Evolutionary conservation across 2,113 vertebrate species (phyloP).

Genomic region (Fulmarus glacialis): DNA sequence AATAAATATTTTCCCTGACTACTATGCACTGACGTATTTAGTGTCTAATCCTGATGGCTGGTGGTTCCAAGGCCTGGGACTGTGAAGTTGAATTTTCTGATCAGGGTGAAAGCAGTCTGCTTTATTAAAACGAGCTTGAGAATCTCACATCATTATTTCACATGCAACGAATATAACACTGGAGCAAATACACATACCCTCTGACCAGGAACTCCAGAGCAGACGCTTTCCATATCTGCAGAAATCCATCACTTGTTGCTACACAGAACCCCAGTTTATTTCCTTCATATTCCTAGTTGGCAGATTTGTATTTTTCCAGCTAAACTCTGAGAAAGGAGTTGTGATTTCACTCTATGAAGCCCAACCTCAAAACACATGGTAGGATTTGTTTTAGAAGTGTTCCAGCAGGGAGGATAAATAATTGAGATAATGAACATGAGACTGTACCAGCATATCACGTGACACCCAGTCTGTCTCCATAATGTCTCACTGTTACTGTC

Average conservation of each 20-base stretch:
- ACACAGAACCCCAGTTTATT: slow-evolving; percentile 30
- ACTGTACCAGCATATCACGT: neutral
- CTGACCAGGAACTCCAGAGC: slow-evolving; percentile 28
- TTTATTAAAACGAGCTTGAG: neutral
- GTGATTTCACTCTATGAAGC: slow-evolving; percentile 28
- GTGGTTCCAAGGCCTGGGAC: neutral
- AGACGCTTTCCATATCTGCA: slow-evolving; percentile 38
- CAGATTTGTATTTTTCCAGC: slow-evolving; percentile 50
- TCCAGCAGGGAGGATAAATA: slow-evolving; percentile 57
- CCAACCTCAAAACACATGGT: slow-evolving; percentile 65
- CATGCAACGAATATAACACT: neutral
- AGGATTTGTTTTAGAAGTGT: slow-evolving; percentile 51
- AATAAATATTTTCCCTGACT: neutral
- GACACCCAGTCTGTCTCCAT: slow-evolving; percentile 29
- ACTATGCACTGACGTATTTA: neutral
- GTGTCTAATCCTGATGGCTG: neutral
- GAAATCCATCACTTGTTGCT: slow-evolving; percentile 56
- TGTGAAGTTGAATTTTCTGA: neutral
- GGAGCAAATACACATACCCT: neutral
- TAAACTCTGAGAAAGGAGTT: neutral
- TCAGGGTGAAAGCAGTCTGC: neutral
- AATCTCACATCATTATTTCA: slow-evolving; percentile 37
- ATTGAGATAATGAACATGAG: slow-evolving; percentile 32
- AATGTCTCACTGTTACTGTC: neutral
- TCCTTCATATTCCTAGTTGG: slow-evolving; percentile 30